Percentiles rank a stretch among this genome's conserved stretches.
These are phyloP conservation scores for Vicugna pacos DNA, from an alignment of 2,113 vertebrate genomes.

Conservation along the genomic window DNA sequence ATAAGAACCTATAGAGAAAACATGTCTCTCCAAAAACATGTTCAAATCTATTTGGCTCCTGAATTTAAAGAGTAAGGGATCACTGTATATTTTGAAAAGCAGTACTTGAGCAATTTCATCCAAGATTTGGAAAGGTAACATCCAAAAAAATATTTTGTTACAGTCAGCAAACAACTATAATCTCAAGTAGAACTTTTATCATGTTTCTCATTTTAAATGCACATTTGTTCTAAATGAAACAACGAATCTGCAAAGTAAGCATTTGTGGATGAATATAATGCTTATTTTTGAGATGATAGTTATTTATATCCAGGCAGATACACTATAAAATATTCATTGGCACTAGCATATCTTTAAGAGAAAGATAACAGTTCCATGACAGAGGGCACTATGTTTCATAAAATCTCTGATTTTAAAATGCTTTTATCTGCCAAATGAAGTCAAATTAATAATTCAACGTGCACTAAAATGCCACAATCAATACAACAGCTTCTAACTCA, in stretches of 20 bases:
- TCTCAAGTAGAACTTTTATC: conserved; percentile 17
- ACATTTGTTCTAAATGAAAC: conserved; percentile 10
- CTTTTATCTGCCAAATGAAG: conserved; percentile 77
- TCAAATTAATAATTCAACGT: conserved; percentile 82
- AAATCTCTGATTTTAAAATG: conserved; percentile 72
- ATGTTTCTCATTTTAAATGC: conserved; percentile 59
- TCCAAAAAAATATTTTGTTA: not conserved
- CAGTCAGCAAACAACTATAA: conserved; percentile 10
- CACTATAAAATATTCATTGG: conserved; percentile 79
- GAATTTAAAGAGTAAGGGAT: not conserved
- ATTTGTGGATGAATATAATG: conserved; percentile 73
- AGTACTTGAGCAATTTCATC: not conserved
- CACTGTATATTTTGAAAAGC: not conserved
- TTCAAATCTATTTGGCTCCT: conserved; percentile 29
- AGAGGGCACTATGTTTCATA: conserved; percentile 48
- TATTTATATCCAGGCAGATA: conserved; percentile 53
- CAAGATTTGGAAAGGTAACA: conserved; percentile 33
- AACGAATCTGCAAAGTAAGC: conserved; percentile 39
- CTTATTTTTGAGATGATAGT: conserved; percentile 38
- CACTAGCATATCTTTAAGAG: conserved; percentile 70
- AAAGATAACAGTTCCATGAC: conserved; percentile 55
- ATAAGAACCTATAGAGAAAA: not conserved
- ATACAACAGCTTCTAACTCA: conserved; percentile 74
- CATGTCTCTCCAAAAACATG: not conserved
- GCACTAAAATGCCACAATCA: conserved; percentile 72